A percentile compares a stretch with the other conserved stretches of the same genome.
phyloP scores from a whole-genome alignment of 2,797 vertebrate species.

The Vipera latastei region DNA sequence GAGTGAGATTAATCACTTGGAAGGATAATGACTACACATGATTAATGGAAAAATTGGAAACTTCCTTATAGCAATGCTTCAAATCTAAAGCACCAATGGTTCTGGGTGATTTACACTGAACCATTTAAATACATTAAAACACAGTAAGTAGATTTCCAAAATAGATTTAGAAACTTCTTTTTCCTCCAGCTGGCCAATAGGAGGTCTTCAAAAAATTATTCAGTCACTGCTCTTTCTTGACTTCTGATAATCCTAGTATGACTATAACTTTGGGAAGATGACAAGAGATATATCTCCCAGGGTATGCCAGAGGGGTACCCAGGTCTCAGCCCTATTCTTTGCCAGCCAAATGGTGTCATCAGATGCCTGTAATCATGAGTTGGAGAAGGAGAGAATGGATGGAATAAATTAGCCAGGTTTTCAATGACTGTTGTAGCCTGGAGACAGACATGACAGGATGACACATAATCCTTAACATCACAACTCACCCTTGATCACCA shows the following conservation, averaged over 20 bases:
- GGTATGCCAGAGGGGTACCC: not conserved
- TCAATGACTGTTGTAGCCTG: not conserved
- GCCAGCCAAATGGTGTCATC: not conserved
- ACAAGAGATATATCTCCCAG: not conserved
- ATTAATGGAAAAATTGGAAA: not conserved
- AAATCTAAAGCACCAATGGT: not conserved
- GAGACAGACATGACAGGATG: not conserved
- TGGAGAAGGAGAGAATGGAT: not conserved
- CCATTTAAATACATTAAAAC: not conserved
- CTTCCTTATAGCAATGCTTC: not conserved
- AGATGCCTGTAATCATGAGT: not conserved
- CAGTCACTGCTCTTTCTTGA: not conserved
- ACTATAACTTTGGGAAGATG: not conserved
- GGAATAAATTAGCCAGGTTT: not conserved
- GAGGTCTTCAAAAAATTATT: not conserved
- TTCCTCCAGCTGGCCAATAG: not conserved
- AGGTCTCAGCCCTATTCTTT: not conserved
- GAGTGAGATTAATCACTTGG: not conserved
- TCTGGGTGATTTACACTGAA: not conserved
- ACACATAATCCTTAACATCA: not conserved
- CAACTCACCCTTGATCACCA: not conserved
- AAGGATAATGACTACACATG: not conserved
- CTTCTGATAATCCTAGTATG: not conserved
- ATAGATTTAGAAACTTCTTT: not conserved
- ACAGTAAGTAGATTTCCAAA: not conserved